phyloP scores from a whole-genome alignment of 1,140 invertebrate genomes.

The Bradynema listronoti region DNA sequence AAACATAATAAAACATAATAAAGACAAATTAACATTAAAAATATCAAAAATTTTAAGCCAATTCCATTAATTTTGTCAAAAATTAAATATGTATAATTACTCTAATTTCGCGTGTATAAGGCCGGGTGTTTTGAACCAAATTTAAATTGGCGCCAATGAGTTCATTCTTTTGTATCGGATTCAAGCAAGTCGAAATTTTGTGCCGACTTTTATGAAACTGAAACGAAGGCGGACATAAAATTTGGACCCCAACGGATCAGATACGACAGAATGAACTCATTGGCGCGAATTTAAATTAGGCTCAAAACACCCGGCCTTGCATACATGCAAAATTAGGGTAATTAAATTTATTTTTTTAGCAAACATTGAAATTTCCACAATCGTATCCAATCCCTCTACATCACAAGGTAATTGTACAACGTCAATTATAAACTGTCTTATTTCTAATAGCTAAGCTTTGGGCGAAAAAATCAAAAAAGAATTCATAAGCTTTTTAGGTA shows the following conservation, averaged over 20 bases:
- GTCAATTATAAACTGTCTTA: conserved; percentile 1
- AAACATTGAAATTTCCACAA: conserved; percentile 42
- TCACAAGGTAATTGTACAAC: conserved; percentile 17
- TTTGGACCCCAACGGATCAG: too few species aligned
- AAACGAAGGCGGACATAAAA: background rate
- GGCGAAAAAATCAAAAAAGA: background rate
- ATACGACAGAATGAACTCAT: too few species aligned
- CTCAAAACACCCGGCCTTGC: too few species aligned
- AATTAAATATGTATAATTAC: too few species aligned
- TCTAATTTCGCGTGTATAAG: too few species aligned
- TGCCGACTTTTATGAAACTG: background rate
- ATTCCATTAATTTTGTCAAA: too few species aligned
- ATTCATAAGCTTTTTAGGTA: background rate
- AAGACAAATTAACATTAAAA: conserved; percentile 18
- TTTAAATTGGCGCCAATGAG: too few species aligned
- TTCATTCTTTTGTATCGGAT: too few species aligned
- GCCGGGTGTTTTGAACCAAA: too few species aligned
- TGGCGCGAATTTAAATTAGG: too few species aligned
- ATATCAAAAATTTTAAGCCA: background rate
- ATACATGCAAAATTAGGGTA: background rate
- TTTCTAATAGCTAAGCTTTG: conserved; percentile 9
- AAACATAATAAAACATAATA: conserved; percentile 4
- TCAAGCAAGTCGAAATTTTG: background rate
- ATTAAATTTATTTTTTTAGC: conserved; percentile 25
- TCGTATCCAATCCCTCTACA: conserved; percentile 33